Conservation (phyloP, 2,113 vertebrate genomes). For the Chaenogobius annularis region DNA sequence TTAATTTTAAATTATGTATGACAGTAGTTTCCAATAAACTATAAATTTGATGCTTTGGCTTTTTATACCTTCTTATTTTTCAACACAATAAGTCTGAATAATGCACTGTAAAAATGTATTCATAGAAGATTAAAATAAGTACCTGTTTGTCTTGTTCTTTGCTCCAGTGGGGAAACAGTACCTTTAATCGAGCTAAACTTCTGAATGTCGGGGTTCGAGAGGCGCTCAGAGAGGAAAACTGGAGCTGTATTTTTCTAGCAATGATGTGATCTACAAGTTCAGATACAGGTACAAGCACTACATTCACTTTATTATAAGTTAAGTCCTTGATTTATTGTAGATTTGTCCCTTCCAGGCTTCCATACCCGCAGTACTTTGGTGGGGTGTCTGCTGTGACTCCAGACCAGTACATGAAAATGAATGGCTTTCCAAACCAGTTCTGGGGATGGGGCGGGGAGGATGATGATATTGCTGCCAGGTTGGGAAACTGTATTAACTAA, state of each 20-base stretch:
- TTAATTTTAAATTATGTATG: not conserved
- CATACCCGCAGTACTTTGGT: slow-evolving; percentile 91
- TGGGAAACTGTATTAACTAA: slow-evolving; percentile 40
- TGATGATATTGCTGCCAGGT: slow-evolving; percentile 92
- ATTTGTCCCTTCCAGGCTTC: slow-evolving; percentile 78
- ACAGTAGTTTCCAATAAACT: not conserved
- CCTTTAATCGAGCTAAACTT: slow-evolving; percentile 94
- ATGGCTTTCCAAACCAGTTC: slow-evolving; percentile 94
- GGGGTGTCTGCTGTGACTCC: slow-evolving; percentile 92
- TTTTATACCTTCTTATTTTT: not conserved
- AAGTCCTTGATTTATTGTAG: not conserved
- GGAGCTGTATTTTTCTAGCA: slow-evolving; percentile 94
- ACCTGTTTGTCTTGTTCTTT: not conserved
- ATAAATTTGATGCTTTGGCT: not conserved
- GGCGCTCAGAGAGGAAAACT: slow-evolving; percentile 90
- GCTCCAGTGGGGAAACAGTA: slow-evolving; percentile 83
- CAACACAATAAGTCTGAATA: not conserved
- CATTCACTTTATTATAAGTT: not conserved
- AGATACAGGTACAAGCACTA: slow-evolving; percentile 84
- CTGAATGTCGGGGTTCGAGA: slow-evolving; percentile 94
- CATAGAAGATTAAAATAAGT: not conserved
- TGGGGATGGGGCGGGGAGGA: slow-evolving; percentile 97
- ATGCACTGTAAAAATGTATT: not conserved
- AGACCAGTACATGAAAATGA: slow-evolving; percentile 95
- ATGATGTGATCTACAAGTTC: slow-evolving; percentile 92